Evolutionary conservation across 2,888 invertebrate species (phyloP).

Genomic region (Crepidodera aurea): DNA sequence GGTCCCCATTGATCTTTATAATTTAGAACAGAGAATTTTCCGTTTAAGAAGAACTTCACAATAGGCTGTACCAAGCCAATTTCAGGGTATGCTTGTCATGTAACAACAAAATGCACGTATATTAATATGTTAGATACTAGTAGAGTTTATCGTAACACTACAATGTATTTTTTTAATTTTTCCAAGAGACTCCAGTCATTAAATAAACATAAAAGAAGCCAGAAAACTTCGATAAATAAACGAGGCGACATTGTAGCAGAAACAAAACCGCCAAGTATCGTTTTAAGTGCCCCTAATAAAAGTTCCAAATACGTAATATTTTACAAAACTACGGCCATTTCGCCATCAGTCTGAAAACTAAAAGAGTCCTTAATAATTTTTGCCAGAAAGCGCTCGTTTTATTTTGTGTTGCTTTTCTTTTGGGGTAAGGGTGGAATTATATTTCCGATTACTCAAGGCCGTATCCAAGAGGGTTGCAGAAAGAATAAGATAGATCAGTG

Average conservation of each 20-base stretch:
- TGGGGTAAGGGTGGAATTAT: not conserved
- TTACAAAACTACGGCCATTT: conserved; percentile 7
- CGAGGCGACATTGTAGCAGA: conserved; percentile 10
- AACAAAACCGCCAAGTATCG: conserved; percentile 15
- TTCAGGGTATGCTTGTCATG: too few relatives aligned
- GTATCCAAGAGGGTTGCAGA: not conserved
- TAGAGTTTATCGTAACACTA: too few relatives aligned
- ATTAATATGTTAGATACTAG: too few relatives aligned
- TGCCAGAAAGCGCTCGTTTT: conserved; percentile 5
- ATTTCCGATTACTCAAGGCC: not conserved
- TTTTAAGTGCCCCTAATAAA: conserved; percentile 25
- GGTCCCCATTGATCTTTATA: too few relatives aligned
- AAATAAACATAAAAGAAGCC: conserved; percentile 26
- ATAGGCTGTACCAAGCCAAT: too few relatives aligned
- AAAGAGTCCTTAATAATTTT: conserved; percentile 14
- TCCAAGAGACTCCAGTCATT: conserved; percentile 1
- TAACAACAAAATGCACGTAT: too few relatives aligned
- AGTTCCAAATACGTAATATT: conserved; percentile 17
- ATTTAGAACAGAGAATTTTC: too few relatives aligned
- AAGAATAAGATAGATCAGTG: too few relatives aligned
- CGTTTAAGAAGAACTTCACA: too few relatives aligned
- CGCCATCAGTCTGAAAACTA: conserved; percentile 18
- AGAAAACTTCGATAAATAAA: conserved; percentile 19
- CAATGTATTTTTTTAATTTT: not conserved
- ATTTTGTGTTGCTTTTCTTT: not conserved